Base-by-base conservation (phyloP, 2,797 vertebrate genomes). In the Nannoperca obscura region DNA sequence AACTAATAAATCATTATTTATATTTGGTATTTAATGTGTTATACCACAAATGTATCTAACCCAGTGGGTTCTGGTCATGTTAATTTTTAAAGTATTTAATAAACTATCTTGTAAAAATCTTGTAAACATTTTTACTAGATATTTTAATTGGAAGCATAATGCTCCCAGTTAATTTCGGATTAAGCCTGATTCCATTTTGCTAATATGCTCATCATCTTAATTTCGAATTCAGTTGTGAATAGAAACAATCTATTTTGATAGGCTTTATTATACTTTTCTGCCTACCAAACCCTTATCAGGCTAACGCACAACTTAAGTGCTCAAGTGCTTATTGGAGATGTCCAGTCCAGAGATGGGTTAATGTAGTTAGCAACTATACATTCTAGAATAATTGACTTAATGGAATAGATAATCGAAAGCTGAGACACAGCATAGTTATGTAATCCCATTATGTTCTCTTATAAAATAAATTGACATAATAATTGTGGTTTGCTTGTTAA, bases 281-380 rank as follows among this genome's bases (percentile, higher is more conserved):
- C 36, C 53, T 54, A 58, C 53, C 22, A 20, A 83, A 49, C 60
- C 42, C 59, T 83, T 85, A 82, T 90, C 85, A 88, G 72, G 22
- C 72, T 53, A 83, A 78, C 55, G 46, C 62, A 88, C 62, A 84
- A 62, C 71, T 81, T 67, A 44, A 58, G 42, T 38, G 54, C 53
- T 81, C 40, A 72, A 82, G 19, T 73, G 53, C 71, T 61, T 71
- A 76, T 81, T 89, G 36, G 49, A 85, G 57, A 76, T 44, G 50
- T 71, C 24, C 44, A 62, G 50, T 85, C 14, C n/a, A 80, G 24
- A 15, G 52, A 2, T 66, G 12, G 22, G 34, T 71, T 84, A 77
- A 78, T 78, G 40, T 80, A 62, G 52, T 74, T 67, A n/a, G 27
- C 3, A 72, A 63, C 68, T 73, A 74, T 63, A 38, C 36, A 57